Conservation (phyloP, 1,140 invertebrate species). For the Eriosoma lanigerum region DNA sequence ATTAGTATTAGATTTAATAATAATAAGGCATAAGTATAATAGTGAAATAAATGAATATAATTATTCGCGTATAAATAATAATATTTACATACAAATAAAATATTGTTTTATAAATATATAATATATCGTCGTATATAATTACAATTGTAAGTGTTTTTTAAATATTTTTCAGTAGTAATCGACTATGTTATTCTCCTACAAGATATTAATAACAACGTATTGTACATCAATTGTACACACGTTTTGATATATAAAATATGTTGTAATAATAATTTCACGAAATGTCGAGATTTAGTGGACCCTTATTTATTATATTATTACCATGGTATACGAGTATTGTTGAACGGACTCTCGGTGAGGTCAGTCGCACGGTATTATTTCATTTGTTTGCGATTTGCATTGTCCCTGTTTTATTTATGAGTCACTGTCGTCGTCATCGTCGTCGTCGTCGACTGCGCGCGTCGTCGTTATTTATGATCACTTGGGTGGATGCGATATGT, state of each 20-base stretch:
- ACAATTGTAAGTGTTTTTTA: no score
- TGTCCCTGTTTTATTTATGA: conserved; percentile 10
- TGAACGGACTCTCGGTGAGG: background rate
- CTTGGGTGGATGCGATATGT: no score
- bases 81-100: background rate
- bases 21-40: no score
- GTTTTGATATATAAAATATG: no score
- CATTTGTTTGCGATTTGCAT: conserved; percentile 2
- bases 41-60: background rate
- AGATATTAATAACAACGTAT: no score
- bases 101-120: no score
- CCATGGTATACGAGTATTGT: background rate
- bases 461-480: conserved; percentile 13
- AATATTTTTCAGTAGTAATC: no score
- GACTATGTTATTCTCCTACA: no score
- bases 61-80: background rate
- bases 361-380: conserved; percentile 18
- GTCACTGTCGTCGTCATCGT: background rate
- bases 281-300: background rate
- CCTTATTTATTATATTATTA: conserved; percentile 14
- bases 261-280: background rate
- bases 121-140: no score
- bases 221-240: no score
- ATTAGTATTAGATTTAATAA: no score
- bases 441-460: background rate